Conservation (phyloP, 2,888 invertebrate species). For the Iselma pallidipennis region DNA sequence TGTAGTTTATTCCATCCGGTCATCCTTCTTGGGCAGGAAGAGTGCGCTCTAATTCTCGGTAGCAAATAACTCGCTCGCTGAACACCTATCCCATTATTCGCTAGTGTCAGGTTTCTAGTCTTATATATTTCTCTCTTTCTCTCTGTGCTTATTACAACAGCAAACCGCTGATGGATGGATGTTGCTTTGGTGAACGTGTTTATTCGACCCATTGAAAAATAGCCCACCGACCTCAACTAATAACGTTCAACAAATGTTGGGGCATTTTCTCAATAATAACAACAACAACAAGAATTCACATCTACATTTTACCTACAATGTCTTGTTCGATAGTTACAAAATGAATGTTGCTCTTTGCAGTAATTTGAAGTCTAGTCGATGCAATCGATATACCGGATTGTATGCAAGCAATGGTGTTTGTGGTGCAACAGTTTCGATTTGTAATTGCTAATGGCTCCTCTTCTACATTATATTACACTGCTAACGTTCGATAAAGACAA, state of each 20-base stretch:
- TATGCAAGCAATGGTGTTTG: neutral
- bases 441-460: neutral
- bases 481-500: neutral
- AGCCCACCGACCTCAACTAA: constrained; percentile 35
- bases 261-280: neutral
- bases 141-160: constrained; percentile 43
- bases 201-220: constrained; percentile 52
- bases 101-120: constrained; percentile 21
- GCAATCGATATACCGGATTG: neutral
- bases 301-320: too few species aligned
- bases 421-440: neutral
- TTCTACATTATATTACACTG: neutral
- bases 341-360: too few species aligned
- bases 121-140: constrained; percentile 18
- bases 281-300: neutral
- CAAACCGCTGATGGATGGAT: constrained; percentile 51
- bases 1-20: constrained; percentile 31
- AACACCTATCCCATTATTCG: constrained; percentile 41
- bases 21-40: constrained; percentile 37
- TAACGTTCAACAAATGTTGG: constrained; percentile 10
- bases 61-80: constrained; percentile 38
- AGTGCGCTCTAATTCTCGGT: constrained; percentile 39
- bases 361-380: neutral
- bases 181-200: constrained; percentile 49
- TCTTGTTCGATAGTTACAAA: too few species aligned